These are phyloP conservation scores for Lomographa bimaculata DNA, from an alignment of 2,888 invertebrate species.

Conservation along the genomic window DNA sequence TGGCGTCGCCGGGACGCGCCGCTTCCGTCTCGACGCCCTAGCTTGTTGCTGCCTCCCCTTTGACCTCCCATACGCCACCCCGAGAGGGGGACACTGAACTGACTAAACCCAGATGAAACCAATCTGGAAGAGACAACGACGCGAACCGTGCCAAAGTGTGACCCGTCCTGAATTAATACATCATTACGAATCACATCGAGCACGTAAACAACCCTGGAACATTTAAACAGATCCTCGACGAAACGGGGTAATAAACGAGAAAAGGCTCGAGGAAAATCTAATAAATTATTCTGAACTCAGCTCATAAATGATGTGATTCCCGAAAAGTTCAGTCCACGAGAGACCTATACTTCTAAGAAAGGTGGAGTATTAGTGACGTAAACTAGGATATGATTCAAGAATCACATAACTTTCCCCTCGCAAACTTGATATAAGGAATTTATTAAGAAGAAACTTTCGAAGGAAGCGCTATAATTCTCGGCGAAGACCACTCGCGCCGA, in stretches of 20 bases:
- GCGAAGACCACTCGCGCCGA: slow-evolving; percentile 47
- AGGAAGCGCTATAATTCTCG: slow-evolving; percentile 42
- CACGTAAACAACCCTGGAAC: slow-evolving; percentile 18
- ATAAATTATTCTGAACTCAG: slow-evolving; percentile 16
- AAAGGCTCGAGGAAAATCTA: slow-evolving; percentile 20
- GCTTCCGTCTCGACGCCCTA: slow-evolving; percentile 54
- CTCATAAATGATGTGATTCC: slow-evolving; percentile 18
- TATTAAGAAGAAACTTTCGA: slow-evolving; percentile 40
- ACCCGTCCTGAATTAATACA: slow-evolving; percentile 30
- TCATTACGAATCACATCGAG: slow-evolving; percentile 22
- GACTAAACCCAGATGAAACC: slow-evolving; percentile 29
- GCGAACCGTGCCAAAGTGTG: slow-evolving; percentile 26
- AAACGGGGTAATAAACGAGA: slow-evolving; percentile 12
- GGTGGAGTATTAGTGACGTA: slow-evolving; percentile 23
- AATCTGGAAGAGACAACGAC: slow-evolving; percentile 26
- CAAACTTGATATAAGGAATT: slow-evolving; percentile 32
- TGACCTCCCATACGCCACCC: slow-evolving; percentile 17
- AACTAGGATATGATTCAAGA: slow-evolving; percentile 28
- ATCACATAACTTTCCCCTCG: slow-evolving; percentile 29
- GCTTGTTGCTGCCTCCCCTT: slow-evolving; percentile 55
- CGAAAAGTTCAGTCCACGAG: slow-evolving; percentile 11
- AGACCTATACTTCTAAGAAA: slow-evolving; percentile 7
- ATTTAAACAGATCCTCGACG: slow-evolving; percentile 15
- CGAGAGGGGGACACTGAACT: slow-evolving; percentile 10
- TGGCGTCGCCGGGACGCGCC: slow-evolving; percentile 72